Conservation (phyloP, 2,113 vertebrate species). For the Chionis minor region DNA sequence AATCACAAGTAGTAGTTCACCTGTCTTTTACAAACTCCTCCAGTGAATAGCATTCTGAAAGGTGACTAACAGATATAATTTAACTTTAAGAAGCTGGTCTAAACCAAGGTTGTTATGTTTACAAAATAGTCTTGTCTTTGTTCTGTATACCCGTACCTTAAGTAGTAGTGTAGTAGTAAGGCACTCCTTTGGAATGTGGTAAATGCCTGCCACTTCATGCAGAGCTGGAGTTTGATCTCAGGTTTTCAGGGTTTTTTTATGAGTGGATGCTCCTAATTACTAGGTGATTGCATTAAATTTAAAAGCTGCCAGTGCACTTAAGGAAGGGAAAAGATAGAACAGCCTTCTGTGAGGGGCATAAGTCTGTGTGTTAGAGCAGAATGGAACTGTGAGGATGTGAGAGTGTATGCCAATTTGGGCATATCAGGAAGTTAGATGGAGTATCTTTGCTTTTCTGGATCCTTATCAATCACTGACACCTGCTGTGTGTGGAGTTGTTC, state of each 20-base stretch:
- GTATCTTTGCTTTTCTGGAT: background rate
- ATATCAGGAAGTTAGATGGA: background rate
- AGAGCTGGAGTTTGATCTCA: background rate
- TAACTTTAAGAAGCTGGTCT: background rate
- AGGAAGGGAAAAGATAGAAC: background rate
- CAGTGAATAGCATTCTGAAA: background rate
- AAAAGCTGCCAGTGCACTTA: background rate
- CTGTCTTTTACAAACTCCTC: background rate
- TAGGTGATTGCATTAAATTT: background rate
- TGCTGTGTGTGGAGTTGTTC: background rate
- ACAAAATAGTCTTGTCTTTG: background rate
- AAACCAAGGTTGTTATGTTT: background rate
- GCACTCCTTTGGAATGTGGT: background rate
- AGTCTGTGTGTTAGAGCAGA: background rate
- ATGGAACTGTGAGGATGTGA: background rate
- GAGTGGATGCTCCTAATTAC: background rate
- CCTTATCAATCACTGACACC: background rate
- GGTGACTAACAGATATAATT: background rate
- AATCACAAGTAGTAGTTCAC: background rate
- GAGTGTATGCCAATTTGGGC: background rate
- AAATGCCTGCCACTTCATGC: background rate
- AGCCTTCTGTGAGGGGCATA: background rate
- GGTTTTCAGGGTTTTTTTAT: background rate
- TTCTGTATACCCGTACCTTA: background rate
- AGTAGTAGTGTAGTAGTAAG: background rate